Base-by-base conservation (phyloP, 1,140 invertebrate genomes). In the Patella vulgata region DNA sequence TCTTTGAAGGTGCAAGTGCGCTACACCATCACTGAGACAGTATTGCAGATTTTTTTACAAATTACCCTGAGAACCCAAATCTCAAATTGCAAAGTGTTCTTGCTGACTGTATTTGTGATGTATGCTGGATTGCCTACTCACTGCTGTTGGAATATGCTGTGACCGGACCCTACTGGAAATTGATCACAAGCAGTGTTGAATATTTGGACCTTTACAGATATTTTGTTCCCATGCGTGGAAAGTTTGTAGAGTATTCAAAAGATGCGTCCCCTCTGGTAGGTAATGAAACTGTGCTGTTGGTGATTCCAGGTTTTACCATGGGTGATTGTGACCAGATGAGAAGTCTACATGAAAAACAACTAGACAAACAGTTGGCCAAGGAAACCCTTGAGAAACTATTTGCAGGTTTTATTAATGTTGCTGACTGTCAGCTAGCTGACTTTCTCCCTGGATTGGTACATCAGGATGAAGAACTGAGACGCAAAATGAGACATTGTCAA, bases 401-500 rank as follows among this genome's bases (percentile, higher is more conserved):
- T 33, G 11, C 27, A 1, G 28, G 30, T n/a, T 14, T 9, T 42
- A 17, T 25, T 46, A 27, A 8, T 8, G 44, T 28, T 48, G 14
- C 30, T 28, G 11, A 59, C 23, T 8, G 27, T 11, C 42, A 59
- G 44, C 17, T 47, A 17, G 12, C 17, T 6, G 56, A 47, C 48
- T 47, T 59, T 25, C 31, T 46, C 8, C 56, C 43, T 14, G 17
- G 25, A 3, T 27, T 42, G 1, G n/a, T 8, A 3, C 33, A 59
- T 21, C 8, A 48, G 14, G 44, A 59, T 59, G 8, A 25, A 8
- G 30, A 47, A 11, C 11, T 47, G 43, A n/a, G 25, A 4, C 5
- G 44, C n/a, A 57, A 57, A 30, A 39, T 57, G 19, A 19, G 44
- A 17, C 54, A 57, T 28, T 59, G 23, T 31, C 14, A 23, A 12